Base-by-base conservation (phyloP, 2,888 invertebrate species). In the Erebia epiphron region DNA sequence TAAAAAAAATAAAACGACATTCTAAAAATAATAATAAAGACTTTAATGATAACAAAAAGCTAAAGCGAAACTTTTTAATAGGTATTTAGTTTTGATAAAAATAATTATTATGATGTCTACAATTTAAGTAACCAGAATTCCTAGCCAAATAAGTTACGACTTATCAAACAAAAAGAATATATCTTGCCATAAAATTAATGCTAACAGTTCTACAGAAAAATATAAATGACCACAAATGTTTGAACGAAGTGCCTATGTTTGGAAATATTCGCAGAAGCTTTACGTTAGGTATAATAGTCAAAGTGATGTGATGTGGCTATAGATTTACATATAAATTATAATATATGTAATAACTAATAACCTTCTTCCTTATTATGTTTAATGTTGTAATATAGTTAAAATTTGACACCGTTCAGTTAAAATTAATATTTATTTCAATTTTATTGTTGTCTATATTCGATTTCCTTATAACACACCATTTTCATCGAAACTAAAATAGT, bases 371-470 rank as follows among this genome's bases (percentile, higher is more conserved):
- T 65, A 54, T 56, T 65, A 65, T 43, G 7, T 35, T 14, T 56
- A 14, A 56, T 65, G 56, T 43, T 56, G 65, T 43, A 65, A 65
- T 14, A 56, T 56, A 16, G 64, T 65, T 56, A 65, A 64, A 65
- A 65, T 43, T 43, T 56, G 65, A 65, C 65, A 56, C 56, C 43
- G 43, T 65, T 65, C 18, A 56, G 56, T 43, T 65, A 56, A 43
- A 18, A 54, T 65, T 65, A 65, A 56, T 65, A 65, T 56, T n/a
- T 2, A 64, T 64, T 43, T 13, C 18, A 35, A 26, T 26, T 35
- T 58, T n/a, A 58, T 58, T 35, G 35, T n/a, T 26, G 9, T 57
- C 13, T 16, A 10, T 60, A n/a, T 35, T 41, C 4, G n/a, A 41
- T 43, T 43, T 60, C 60, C 57, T 35, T 14, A 57, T 57, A 14